Conservation (phyloP, 2,113 vertebrate genomes). For the Hemicordylus capensis region DNA sequence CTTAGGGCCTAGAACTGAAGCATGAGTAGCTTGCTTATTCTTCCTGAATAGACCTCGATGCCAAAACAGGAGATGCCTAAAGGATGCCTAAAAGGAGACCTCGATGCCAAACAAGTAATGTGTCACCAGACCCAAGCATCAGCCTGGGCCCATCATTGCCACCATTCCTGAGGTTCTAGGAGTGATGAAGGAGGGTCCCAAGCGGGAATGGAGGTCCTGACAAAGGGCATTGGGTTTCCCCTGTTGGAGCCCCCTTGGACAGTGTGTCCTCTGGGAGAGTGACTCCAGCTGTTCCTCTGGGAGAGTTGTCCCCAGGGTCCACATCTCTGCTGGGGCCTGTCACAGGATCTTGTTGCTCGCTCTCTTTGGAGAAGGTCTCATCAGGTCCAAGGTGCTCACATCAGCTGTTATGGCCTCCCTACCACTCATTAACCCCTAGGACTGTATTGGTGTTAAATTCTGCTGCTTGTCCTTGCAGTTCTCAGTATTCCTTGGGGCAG, state of each 20-base stretch:
- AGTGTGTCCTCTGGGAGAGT: not conserved
- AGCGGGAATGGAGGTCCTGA: not conserved
- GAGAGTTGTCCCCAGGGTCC: not conserved
- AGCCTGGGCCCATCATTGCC: not conserved
- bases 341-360: not conserved
- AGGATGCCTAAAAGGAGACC: not conserved
- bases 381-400: not conserved
- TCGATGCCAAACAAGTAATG: not conserved
- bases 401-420: too few relatives aligned
- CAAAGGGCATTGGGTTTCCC: not conserved
- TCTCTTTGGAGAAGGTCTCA: not conserved
- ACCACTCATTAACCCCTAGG: too few relatives aligned
- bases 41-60: not conserved
- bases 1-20: not conserved
- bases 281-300: too few relatives aligned
- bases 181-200: not conserved
- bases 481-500: too few relatives aligned
- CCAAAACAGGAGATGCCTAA: not conserved
- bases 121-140: not conserved
- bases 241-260: not conserved
- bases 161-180: not conserved
- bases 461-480: too few relatives aligned
- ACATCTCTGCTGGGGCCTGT: not conserved
- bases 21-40: not conserved
- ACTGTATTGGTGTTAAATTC: too few relatives aligned